Evolutionary conservation across 2,113 vertebrate genomes (phyloP).

Genomic region (Ceratotherium simum): DNA sequence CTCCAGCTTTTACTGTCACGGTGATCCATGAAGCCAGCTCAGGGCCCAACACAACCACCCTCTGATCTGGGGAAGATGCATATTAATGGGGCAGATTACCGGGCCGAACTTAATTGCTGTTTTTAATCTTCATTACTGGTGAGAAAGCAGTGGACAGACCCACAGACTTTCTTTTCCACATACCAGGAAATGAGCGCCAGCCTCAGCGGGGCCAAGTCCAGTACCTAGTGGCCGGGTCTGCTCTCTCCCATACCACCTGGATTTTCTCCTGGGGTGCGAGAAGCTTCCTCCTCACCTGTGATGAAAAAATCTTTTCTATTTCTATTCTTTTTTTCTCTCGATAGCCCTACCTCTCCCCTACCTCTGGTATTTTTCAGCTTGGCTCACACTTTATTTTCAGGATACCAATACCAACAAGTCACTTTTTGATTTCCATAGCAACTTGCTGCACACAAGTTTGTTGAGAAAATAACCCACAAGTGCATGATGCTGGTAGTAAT

Average conservation of each 20-base stretch:
- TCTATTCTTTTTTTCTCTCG: background rate
- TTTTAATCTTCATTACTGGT: constrained; percentile 82
- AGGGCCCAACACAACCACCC: constrained; percentile 70
- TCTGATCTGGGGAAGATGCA: constrained; percentile 81
- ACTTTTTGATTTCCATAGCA: constrained; percentile 86
- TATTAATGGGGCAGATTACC: constrained; percentile 80
- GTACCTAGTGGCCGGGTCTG: background rate
- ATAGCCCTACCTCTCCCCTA: background rate
- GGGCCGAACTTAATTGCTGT: constrained; percentile 80
- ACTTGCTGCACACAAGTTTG: constrained; percentile 76
- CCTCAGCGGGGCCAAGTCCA: background rate
- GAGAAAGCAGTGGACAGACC: background rate
- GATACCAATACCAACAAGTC: constrained; percentile 71
- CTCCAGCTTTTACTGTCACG: constrained; percentile 63
- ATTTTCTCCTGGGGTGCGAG: accelerated
- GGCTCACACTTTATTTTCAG: constrained; percentile 75
- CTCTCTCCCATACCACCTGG: accelerated
- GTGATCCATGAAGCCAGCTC: constrained; percentile 70
- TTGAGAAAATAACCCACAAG: constrained; percentile 75
- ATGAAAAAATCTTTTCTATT: background rate
- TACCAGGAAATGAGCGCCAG: background rate
- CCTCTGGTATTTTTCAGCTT: constrained; percentile 74
- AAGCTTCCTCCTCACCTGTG: background rate
- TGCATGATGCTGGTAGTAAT: constrained; percentile 47
- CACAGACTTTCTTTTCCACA: background rate